Evolutionary conservation across 2,113 vertebrate genomes (phyloP).

Genomic region (Butorides virescens): DNA sequence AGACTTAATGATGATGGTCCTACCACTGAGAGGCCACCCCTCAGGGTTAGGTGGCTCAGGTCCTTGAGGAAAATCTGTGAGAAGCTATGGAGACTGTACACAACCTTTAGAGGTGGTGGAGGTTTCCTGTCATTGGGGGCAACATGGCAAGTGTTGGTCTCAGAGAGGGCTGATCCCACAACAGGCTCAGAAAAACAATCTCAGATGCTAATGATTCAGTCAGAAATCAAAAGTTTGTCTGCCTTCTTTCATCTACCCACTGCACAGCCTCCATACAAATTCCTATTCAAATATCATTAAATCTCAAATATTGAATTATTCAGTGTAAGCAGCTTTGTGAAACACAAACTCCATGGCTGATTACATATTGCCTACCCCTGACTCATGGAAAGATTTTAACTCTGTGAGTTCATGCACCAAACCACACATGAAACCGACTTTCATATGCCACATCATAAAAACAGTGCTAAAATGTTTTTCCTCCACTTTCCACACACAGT

Average conservation of each 20-base stretch:
- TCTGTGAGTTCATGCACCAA: background rate
- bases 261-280: background rate
- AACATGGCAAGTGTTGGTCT: rapidly evolving
- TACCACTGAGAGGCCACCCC: background rate
- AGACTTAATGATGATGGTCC: rapidly evolving
- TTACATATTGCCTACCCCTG: background rate
- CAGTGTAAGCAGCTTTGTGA: conserved; percentile 37
- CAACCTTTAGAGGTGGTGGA: background rate
- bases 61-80: background rate
- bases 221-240: conserved; percentile 1
- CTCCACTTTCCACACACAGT: background rate
- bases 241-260: background rate
- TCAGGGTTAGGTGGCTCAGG: background rate
- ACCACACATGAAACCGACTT: background rate
- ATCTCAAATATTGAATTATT: conserved; percentile 48
- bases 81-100: background rate
- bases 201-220: background rate
- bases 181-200: rapidly evolving
- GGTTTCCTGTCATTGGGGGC: background rate
- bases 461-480: conserved; percentile 4
- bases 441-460: background rate
- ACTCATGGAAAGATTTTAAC: conserved; percentile 23
- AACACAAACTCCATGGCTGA: conserved; percentile 24
- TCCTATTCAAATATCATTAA: conserved; percentile 50
- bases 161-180: background rate